Conservation (phyloP, 2,888 invertebrate genomes). For the Orthosia gracilis region DNA sequence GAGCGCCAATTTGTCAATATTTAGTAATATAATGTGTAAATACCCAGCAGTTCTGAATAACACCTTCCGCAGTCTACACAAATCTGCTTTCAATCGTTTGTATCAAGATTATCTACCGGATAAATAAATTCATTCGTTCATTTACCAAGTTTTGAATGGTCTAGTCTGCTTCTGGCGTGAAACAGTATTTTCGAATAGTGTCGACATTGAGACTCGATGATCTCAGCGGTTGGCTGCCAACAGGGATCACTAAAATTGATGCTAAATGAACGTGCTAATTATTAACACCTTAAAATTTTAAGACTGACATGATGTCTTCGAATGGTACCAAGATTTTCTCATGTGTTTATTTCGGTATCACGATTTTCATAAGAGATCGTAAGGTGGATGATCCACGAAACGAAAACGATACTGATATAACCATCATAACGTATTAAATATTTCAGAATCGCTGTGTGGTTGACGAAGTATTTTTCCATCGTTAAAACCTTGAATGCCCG, state of each 20-base stretch:
- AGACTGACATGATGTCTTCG: slow-evolving; percentile 40
- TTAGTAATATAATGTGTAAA: slow-evolving; percentile 44
- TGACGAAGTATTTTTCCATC: slow-evolving; percentile 52
- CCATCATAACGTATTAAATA: slow-evolving; percentile 25
- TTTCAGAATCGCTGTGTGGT: slow-evolving; percentile 26
- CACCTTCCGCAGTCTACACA: slow-evolving; percentile 18
- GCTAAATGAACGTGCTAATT: slow-evolving; percentile 75
- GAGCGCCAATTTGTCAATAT: slow-evolving; percentile 40
- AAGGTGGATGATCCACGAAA: slow-evolving; percentile 17
- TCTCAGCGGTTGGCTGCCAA: slow-evolving; percentile 68
- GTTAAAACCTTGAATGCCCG: slow-evolving; percentile 61
- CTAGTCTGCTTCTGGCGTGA: slow-evolving; percentile 44
- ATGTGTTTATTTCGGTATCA: slow-evolving; percentile 20
- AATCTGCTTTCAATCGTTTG: slow-evolving; percentile 38
- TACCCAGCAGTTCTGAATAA: slow-evolving; percentile 29
- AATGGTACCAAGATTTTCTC: slow-evolving; percentile 27
- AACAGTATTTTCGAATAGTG: slow-evolving; percentile 66
- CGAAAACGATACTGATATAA: slow-evolving; percentile 34
- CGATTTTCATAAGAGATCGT: slow-evolving; percentile 7
- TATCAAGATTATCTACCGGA: slow-evolving; percentile 25
- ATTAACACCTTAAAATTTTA: slow-evolving; percentile 64
- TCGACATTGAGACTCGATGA: slow-evolving; percentile 77
- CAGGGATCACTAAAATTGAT: slow-evolving; percentile 74
- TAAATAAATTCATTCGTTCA: slow-evolving; percentile 30
- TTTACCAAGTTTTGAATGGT: slow-evolving; percentile 26